These are phyloP conservation scores for Umimayanthus kanabou DNA, from an alignment of 92 coral and sea anemone species.

Conservation along the genomic window DNA sequence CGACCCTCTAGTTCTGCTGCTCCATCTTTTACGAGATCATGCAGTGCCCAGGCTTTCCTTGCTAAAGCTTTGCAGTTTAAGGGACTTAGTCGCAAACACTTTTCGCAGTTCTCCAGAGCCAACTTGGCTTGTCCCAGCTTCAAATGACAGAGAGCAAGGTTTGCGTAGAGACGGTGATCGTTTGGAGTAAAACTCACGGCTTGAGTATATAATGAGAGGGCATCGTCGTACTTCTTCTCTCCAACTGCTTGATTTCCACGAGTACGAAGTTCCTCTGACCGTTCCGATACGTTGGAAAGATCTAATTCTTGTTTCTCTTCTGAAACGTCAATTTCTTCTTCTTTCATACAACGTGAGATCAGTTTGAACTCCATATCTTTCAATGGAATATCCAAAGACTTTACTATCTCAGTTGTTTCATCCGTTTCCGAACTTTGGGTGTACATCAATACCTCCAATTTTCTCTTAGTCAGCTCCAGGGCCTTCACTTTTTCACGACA, in stretches of 20 bases:
- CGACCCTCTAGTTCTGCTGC: constrained; percentile 24
- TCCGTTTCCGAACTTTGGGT: constrained; percentile 15
- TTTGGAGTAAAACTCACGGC: constrained; percentile 40
- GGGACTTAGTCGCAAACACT: constrained; percentile 54
- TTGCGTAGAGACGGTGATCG: constrained; percentile 57
- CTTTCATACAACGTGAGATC: constrained; percentile 66
- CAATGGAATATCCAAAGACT: constrained; percentile 66
- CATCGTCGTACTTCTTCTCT: constrained; percentile 46
- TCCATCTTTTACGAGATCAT: constrained; percentile 31
- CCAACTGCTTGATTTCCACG: constrained; percentile 69
- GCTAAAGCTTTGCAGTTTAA: constrained; percentile 61
- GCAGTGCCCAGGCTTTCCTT: constrained; percentile 85
- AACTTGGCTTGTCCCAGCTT: constrained; percentile 55
- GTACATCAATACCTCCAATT: constrained; percentile 54
- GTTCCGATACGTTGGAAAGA: neutral
- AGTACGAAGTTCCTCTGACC: constrained; percentile 58
- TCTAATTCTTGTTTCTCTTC: neutral
- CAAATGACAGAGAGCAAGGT: constrained; percentile 72
- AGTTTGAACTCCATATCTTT: constrained; percentile 55
- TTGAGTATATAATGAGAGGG: constrained; percentile 51
- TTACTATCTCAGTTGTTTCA: constrained; percentile 27
- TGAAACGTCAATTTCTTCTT: neutral
- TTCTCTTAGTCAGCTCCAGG: constrained; percentile 47
- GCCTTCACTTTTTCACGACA: constrained; percentile 74
- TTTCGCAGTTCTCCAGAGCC: constrained; percentile 73